Conservation (phyloP, 2,888 invertebrate species). For the Lithophane ornitopus region DNA sequence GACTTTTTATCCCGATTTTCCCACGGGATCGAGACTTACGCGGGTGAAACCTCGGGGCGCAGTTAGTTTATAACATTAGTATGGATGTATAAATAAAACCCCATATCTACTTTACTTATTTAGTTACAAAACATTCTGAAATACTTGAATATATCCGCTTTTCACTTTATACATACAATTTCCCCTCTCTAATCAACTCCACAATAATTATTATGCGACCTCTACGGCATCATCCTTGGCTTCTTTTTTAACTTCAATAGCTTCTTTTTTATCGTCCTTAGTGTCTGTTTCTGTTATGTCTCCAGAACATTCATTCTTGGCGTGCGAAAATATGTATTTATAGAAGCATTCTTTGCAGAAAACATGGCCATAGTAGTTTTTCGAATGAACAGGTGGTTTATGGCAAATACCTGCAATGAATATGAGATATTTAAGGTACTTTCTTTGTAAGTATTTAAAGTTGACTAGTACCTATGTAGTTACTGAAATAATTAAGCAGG, state of each 20-base stretch:
- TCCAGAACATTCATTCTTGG: slow-evolving; percentile 49
- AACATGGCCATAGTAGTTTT: slow-evolving; percentile 68
- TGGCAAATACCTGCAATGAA: slow-evolving; percentile 68
- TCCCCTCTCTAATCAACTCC: background rate
- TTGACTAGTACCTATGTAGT: background rate
- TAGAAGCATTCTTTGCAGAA: slow-evolving; percentile 72
- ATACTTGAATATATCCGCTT: background rate
- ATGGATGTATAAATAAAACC: background rate
- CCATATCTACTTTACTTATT: background rate
- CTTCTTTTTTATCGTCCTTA: slow-evolving; percentile 17
- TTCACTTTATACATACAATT: slow-evolving; percentile 1
- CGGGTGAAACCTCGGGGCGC: no score
- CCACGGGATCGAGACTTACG: no score
- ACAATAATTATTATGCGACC: background rate
- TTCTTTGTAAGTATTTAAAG: background rate
- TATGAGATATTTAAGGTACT: background rate
- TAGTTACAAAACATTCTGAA: background rate
- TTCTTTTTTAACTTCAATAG: slow-evolving; percentile 9
- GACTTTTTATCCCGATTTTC: no score
- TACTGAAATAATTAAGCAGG: background rate
- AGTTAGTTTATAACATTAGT: no score
- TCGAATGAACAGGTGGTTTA: slow-evolving; percentile 54
- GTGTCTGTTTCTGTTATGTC: slow-evolving; percentile 32
- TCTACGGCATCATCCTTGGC: background rate
- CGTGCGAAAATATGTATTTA: slow-evolving; percentile 71